phyloP scores from a whole-genome alignment of 2,113 vertebrate species.

The human region DNA sequence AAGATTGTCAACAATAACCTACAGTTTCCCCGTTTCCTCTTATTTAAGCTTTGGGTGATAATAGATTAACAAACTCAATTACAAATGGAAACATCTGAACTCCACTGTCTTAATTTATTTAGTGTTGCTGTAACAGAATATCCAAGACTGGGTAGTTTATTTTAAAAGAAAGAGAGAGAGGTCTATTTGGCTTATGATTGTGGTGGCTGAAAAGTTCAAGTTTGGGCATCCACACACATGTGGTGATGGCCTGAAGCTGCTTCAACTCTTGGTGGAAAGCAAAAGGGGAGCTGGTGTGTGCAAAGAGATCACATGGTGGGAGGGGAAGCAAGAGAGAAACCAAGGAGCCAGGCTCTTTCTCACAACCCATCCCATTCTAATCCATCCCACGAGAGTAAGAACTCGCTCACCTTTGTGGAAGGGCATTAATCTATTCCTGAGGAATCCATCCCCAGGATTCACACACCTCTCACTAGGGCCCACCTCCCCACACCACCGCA shows the following conservation, averaged over 20 bases:
- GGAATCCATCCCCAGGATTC: neutral
- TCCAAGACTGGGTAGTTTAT: neutral
- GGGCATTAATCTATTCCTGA: neutral
- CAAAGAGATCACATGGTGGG: neutral
- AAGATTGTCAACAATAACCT: neutral
- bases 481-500: neutral
- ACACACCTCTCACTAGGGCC: neutral
- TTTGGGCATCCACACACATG: neutral
- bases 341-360: neutral
- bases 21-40: neutral
- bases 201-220: neutral
- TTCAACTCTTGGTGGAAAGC: neutral
- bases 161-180: neutral
- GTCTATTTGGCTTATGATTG: neutral
- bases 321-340: neutral
- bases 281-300: neutral
- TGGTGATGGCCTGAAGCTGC: neutral
- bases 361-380: neutral
- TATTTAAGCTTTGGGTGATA: neutral
- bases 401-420: neutral
- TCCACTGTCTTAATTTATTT: neutral
- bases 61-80: neutral
- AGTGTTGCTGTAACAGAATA: neutral
- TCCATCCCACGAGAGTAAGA: neutral
- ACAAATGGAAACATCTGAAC: conserved; percentile 4